Evolutionary conservation across 1,140 invertebrate genomes (phyloP), one percentile per base, ranked within the genome.

Genomic region (Notospermus geniculatus): DNA sequence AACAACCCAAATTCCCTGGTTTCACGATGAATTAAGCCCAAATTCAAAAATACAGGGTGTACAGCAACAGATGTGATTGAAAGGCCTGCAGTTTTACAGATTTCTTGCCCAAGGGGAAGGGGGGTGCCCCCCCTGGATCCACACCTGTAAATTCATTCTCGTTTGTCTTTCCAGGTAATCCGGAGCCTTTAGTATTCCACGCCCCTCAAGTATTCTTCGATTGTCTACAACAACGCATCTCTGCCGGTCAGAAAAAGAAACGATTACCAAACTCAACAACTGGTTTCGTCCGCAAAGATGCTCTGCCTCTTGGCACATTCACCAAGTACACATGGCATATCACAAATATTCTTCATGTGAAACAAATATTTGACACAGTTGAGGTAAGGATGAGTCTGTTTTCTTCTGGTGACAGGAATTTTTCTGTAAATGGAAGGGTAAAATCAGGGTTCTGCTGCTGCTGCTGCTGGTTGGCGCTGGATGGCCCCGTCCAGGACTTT

Each of bases 241-340:
- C 87, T 2, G 79, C 77, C 39, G 85, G 85, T 13, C 83, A 82
- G 22, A 85, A 85, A 60, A 90, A 89, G 66, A 88, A 88, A 78
- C 79, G 88, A 19, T 75, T 90, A 2, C 88, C 88, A 22, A 88
- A 89, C 76, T 85, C 62, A 77, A 86, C 67, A 76, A 79, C 80
- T 41, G 76, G 76, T 4, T 80, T 89, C 73, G 80, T 85, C 0
- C 76, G 87, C 32, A 86, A 85, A 66, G 86, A 89, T 68, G 82
- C 85, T 19, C 79, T 88, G 9, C 88, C 88, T 9, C 69, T 88
- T n/a, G 88, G 87, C 13, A 87, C 85, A 45, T 89, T 89, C 73
- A 88, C 87, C 0, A 89, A 88, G 73, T 88, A 88, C 71, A 87
- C 87, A 0, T 91, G 88, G 88, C 85, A 88, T 63, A 88, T 91